These are phyloP conservation scores for Neostethus bicornis DNA, from an alignment of 2,797 vertebrate genomes.

Conservation along the genomic window DNA sequence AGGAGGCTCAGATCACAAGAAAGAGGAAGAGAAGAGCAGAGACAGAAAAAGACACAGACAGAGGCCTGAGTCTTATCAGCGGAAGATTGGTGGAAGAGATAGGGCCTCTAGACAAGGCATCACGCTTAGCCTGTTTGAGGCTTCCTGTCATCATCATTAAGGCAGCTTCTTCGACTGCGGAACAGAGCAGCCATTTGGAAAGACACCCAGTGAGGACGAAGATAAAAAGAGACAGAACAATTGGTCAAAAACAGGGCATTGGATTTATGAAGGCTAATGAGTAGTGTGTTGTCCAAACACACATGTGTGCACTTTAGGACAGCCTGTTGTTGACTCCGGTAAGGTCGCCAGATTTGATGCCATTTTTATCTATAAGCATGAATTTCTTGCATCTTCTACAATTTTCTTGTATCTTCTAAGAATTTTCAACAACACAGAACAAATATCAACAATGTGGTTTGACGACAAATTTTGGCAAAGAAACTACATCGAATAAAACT, in stretches of 20 bases:
- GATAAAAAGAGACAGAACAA: slow-evolving; percentile 61
- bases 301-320: slow-evolving; percentile 13
- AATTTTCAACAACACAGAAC: background rate
- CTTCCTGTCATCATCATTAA: slow-evolving; percentile 81
- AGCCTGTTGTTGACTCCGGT: slow-evolving; percentile 12
- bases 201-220: slow-evolving; percentile 57
- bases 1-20: slow-evolving; percentile 46
- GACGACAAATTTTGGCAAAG: background rate
- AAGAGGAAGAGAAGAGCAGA: slow-evolving; percentile 58
- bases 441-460: slow-evolving; percentile 17
- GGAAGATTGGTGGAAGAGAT: slow-evolving; percentile 69
- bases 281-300: slow-evolving; percentile 19
- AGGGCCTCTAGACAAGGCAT: slow-evolving; percentile 70
- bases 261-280: slow-evolving; percentile 50
- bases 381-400: slow-evolving; percentile 8
- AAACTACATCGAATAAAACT: too few relatives aligned
- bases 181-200: slow-evolving; percentile 73
- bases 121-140: slow-evolving; percentile 69
- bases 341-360: slow-evolving; percentile 12
- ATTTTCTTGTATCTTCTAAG: slow-evolving; percentile 3
- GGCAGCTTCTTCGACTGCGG: slow-evolving; percentile 57
- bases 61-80: slow-evolving; percentile 70
- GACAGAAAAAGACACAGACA: slow-evolving; percentile 59
- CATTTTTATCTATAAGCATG: slow-evolving; percentile 6
- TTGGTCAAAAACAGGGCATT: slow-evolving; percentile 56